Evolutionary conservation across 1,140 invertebrate genomes (phyloP), one percentile per base, ranked within the genome.

Genomic region (Muscidifurax raptorellus): DNA sequence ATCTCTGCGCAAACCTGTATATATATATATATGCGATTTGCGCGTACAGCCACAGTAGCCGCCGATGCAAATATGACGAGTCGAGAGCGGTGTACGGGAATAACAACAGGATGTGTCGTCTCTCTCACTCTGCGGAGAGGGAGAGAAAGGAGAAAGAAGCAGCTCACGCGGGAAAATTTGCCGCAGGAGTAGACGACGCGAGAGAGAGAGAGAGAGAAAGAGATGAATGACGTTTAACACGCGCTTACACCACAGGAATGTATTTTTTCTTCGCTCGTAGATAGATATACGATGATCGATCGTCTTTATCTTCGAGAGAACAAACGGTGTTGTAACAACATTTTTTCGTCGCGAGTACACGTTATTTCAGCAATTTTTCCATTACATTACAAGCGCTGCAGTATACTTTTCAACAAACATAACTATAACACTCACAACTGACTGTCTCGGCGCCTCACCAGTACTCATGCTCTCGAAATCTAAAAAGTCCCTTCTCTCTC

Each of bases 81-180:
- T 12, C 25, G 27, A 69, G 66, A 69, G 28, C 25, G 25, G 25
- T 22, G 36, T 10, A 15, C 72, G 72, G n/a, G 40, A 75, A 44
- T 27, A 75, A 75, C 72, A 72, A 72, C 28, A 75, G 72, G 72
- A 75, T 75, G 72, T 47, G 32, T 75, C 72, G 72, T 47, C 36
- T 75, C 72, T 75, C 36, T 5, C 36, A 40, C 36, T 5, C 44
- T 47, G 10, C 44, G 44, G 44, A 47, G 44, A 44, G 40, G 10
- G 40, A 44, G 9, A 44, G 40, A 59, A 22, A 59, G 5, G 22
- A 59, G 52, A 59, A n/a, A 59, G 52, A 59, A 18, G 22, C 22
- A 18, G 22, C 22, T 18, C n/a, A 7, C 18, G 22, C 52, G 52
- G 52, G 52, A 59, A 59, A 59, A 59, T 59, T 36, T 28, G 15